Evolutionary conservation across 2,113 vertebrate species (phyloP), one percentile per base, ranked within the genome.

Genomic region (Varanus komodoensis): DNA sequence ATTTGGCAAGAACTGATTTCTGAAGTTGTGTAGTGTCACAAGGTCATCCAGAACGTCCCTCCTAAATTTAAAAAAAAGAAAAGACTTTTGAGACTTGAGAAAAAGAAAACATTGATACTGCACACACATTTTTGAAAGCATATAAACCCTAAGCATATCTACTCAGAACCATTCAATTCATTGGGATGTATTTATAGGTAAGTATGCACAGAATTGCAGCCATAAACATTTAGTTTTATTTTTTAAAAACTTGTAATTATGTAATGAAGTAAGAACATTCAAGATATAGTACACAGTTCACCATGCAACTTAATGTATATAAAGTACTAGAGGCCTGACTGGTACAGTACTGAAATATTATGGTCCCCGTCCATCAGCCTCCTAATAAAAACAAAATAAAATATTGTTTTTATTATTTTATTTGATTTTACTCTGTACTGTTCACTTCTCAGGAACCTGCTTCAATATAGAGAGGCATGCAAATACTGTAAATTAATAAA

Each of bases 1-100:
- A 89, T 99, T 99, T 93, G 99, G 99, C 74, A 99, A 98, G 95
- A 99, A 99, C 79, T 99, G 99, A 95, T 99, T 99, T 96, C 98
- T 99, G 97, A 99, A 99, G 96, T 99, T 99, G 97, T 99, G 99
- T 93, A 99, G 97, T 0, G 98, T 99, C 96, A 99, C 99, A 88
- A 99, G 97, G 96, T 99, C 99, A 90, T 99, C 99, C 96, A 99
- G 97, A 91, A 99, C 99, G 93, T 99, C 99, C 93, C 99, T 97
- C 96, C 99, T 99, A 94, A 83, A 86, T 73, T 71, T 91, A 29
- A 93, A 27, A 90, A 90, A 64, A 93, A 91, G 87, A 68, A 89
- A 52, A 89, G 32, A 82, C 3, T 92, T 86, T 87, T 92, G 83
- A 15, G 57, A 89, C 64, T 44, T 44, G 38, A 44, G 38, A 44